Evolutionary conservation across 2,888 invertebrate species (phyloP), one percentile per base, ranked within the genome.

Genomic region (Ichneumoninae sp.): DNA sequence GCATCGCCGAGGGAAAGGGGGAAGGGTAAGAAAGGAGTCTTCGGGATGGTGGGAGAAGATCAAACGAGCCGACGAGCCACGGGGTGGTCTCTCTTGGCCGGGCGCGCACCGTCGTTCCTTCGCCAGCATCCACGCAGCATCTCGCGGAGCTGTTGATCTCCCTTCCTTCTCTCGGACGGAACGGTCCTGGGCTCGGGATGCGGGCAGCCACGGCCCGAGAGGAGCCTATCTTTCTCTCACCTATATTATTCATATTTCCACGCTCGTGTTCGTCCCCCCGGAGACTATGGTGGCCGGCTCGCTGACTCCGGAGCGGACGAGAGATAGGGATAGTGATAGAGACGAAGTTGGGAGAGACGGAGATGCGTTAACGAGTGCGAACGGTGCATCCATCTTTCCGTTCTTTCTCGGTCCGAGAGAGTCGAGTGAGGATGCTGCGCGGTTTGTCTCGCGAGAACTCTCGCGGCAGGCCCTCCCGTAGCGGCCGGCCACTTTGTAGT

Each of bases 1-100:
- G 22, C 65, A 19, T 44, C 71, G 86, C 16, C 81, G 83, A 75
- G 85, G 83, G 83, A 78, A 79, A 86, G 60, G 68, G 82, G 83
- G 78, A 57, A 85, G 87, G 87, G 88, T 85, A 86, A 88, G 87
- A 86, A 87, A 86, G 83, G 81, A 84, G 84, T 78, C 66, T 76
- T 13, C 65, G 66, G 40, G 73, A 77, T 85, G 89, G 92, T 92
- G 92, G 92, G 92, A 91, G 92, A 92, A 93, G 92, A 93, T 93
- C 92, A 93, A 93, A 93, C 90, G 93, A 92, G 92, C 93, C 93
- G 93, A 92, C 93, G 88, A 92, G 91, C 93, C 93, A 93, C 93
- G 93, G 93, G 93, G 93, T 93, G 92, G 93, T 93, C 93, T 87
- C 78, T 87, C 78, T 82, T 75, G 91, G 91, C 91, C 91, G 90